phyloP scores from a whole-genome alignment of 2,888 invertebrate genomes.

The Phalera bucephala region DNA sequence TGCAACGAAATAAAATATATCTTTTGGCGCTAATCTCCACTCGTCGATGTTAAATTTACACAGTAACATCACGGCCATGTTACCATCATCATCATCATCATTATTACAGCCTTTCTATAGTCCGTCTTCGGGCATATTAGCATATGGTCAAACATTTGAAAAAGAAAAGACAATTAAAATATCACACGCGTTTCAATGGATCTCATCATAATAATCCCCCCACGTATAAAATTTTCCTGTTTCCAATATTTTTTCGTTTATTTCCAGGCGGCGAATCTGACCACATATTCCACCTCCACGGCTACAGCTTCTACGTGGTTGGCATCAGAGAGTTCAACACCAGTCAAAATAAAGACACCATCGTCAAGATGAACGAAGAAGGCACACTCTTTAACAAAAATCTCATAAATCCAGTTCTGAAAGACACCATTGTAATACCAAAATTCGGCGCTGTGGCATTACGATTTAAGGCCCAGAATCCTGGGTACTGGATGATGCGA shows the following conservation, averaged over 20 bases:
- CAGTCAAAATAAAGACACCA: conserved; percentile 73
- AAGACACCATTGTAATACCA: conserved; percentile 90
- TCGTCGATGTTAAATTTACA: too few relatives aligned
- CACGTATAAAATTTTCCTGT: too few relatives aligned
- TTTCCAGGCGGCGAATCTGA: conserved; percentile 84
- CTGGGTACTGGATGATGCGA: conserved; percentile 92
- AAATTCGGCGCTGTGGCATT: conserved; percentile 87
- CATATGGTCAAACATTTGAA: too few relatives aligned
- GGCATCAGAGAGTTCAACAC: conserved; percentile 81
- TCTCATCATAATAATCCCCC: too few relatives aligned
- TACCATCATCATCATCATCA: too few relatives aligned
- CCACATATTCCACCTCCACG: conserved; percentile 90
- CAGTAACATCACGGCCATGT: too few relatives aligned
- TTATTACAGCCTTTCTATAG: too few relatives aligned
- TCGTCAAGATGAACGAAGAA: conserved; percentile 82
- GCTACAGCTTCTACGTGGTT: conserved; percentile 87
- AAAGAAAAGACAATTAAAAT: too few relatives aligned
- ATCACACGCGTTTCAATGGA: too few relatives aligned
- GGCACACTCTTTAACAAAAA: conserved; percentile 83
- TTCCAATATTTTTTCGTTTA: conserved; percentile 10
- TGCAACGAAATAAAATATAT: too few relatives aligned
- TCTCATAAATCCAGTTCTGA: conserved; percentile 83
- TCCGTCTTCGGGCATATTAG: too few relatives aligned
- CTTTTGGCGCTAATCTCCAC: too few relatives aligned
- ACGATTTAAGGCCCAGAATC: conserved; percentile 89